Evolutionary conservation across 2,888 invertebrate genomes (phyloP).

Genomic region (Torymus texanus): DNA sequence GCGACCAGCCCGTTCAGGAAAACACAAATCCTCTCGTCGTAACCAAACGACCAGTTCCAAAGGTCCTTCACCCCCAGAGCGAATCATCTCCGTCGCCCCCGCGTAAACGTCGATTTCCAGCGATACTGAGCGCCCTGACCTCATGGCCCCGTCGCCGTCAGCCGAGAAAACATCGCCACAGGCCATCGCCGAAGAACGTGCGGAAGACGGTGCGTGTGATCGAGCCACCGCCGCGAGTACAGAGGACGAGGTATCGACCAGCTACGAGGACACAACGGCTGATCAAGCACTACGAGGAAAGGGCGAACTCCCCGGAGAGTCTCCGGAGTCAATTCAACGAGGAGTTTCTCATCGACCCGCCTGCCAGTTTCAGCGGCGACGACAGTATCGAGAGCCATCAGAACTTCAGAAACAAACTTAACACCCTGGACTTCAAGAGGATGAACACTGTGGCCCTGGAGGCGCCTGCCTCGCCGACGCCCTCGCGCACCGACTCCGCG

Average conservation of each 20-base stretch:
- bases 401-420: slow-evolving; percentile 65
- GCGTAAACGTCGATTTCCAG: slow-evolving; percentile 57
- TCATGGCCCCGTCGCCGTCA: slow-evolving; percentile 43
- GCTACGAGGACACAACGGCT: slow-evolving; percentile 43
- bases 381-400: slow-evolving; percentile 61
- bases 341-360: slow-evolving; percentile 68
- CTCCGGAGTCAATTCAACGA: slow-evolving; percentile 27
- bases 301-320: slow-evolving; percentile 30
- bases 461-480: slow-evolving; percentile 54
- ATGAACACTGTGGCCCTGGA: slow-evolving; percentile 70
- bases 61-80: slow-evolving; percentile 42
- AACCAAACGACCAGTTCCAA: slow-evolving; percentile 64
- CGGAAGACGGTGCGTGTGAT: slow-evolving; percentile 38
- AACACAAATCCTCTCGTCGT: slow-evolving; percentile 67
- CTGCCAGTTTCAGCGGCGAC: slow-evolving; percentile 64
- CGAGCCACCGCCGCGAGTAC: slow-evolving; percentile 48
- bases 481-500: slow-evolving; percentile 43
- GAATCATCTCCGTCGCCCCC: slow-evolving; percentile 30
- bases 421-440: slow-evolving; percentile 67
- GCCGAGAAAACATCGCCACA: slow-evolving; percentile 3
- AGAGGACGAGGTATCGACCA: not conserved
- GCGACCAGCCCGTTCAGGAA: slow-evolving; percentile 56
- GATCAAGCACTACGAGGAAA: slow-evolving; percentile 52
- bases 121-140: slow-evolving; percentile 58
- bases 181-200: slow-evolving; percentile 18